A percentile compares a stretch with the other conserved stretches of the same genome.
Conservation (phyloP, 1,140 invertebrate species). For the Drosophila punjabiensis region DNA sequence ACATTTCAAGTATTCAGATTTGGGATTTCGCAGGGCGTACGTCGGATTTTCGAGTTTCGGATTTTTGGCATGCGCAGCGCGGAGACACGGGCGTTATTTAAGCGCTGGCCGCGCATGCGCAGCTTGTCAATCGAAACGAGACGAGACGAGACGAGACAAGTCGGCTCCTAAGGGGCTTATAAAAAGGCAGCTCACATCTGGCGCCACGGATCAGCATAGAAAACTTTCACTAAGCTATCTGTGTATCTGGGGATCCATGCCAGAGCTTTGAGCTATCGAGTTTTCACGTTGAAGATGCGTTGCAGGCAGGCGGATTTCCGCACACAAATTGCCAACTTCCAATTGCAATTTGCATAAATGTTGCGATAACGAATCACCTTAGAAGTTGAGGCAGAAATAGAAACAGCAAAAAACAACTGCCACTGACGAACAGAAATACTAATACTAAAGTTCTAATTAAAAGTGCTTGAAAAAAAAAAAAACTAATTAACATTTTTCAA, state of each 20-base stretch:
- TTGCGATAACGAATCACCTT: conserved; percentile 67
- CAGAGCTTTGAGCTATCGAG: background rate
- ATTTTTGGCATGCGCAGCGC: conserved; percentile 72
- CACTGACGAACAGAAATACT: conserved; percentile 31
- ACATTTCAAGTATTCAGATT: conserved; percentile 7
- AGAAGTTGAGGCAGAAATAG: background rate
- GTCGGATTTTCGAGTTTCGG: background rate
- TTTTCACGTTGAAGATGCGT: conserved; percentile 50
- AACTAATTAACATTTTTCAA: conserved; percentile 76
- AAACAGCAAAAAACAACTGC: conserved; percentile 18
- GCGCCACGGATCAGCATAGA: conserved; percentile 58
- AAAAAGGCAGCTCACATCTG: conserved; percentile 47
- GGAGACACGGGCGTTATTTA: conserved; percentile 62
- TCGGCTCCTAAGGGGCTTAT: conserved; percentile 12
- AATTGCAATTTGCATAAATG: conserved; percentile 76
- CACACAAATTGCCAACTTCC: conserved; percentile 63
- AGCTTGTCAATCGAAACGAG: conserved; percentile 56
- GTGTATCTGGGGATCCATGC: conserved; percentile 12
- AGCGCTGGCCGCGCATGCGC: conserved; percentile 66
- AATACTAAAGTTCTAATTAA: conserved; percentile 75
- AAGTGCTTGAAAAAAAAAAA: conserved; percentile 49
- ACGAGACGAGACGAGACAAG: background rate
- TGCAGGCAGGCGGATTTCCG: conserved; percentile 67
- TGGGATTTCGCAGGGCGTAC: conserved; percentile 27
- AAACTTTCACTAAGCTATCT: conserved; percentile 70